Base-by-base conservation (phyloP, 53 echinoderm and acorn worm species). In the Holothuria scabra region DNA sequence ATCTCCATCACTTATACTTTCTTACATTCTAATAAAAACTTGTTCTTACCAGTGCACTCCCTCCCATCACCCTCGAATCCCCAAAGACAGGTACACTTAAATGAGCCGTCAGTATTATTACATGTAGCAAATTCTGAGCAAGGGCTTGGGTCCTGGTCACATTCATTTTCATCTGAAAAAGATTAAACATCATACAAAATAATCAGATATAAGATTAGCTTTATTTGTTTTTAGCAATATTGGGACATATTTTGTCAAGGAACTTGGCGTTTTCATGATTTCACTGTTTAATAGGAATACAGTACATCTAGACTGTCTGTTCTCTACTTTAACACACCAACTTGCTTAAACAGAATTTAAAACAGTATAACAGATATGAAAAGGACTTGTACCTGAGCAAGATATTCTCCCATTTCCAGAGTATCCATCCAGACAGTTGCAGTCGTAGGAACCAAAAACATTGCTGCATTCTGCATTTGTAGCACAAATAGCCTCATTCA, bases 111-210 rank as follows among this genome's bases (percentile, higher is more conserved):
- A 2, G 41, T 67, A 46, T 89, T 84, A 28, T 67, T 68, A 81
- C 89, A 89, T 23, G 32, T 29, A 4, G 89, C 89, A 25, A 56
- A 57, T 10, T 24, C 28, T 20, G 59, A 67, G 9, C 89, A 89
- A 21, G 85, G 66, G 21, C 67, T 60, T 41, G 41, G 41, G 64
- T 81, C 70, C 20, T 81, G 8, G 10, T 6, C n/a, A 23, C 87
- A 87, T 61, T 87, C 87, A 83, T 87, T 32, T 48, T 74, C 82
- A 62, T 87, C 87, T 87, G 83, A 16, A 29, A 26, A 71, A 19
- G n/a, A 20, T 35, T 13, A 82, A 82, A 29, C 30, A 23, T n/a
- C n/a, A n/a, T n/a, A n/a, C n/a, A n/a, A n/a, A n/a, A n/a, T n/a
- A n/a, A n/a, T n/a, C n/a, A n/a, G n/a, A n/a, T n/a, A n/a, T n/a